A percentile compares a stretch with the other conserved stretches of the same genome.
These are phyloP conservation scores for Dissostichus mawsoni DNA, from an alignment of 2,113 vertebrate species.

Conservation along the genomic window DNA sequence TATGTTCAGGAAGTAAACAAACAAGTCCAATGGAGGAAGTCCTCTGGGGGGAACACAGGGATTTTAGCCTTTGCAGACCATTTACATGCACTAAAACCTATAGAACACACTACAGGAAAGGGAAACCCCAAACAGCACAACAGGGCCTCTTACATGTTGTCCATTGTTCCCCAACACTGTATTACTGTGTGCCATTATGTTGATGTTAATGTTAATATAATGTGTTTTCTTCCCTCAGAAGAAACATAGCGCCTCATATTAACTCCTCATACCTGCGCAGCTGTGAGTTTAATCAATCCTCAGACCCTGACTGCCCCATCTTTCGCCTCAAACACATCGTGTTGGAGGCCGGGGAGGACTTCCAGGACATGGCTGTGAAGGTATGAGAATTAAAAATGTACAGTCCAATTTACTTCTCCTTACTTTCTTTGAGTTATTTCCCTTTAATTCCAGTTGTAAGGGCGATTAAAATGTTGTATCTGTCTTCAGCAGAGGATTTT, in stretches of 20 bases:
- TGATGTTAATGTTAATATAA: not conserved
- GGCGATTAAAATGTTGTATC: not conserved
- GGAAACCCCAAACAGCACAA: too few species aligned
- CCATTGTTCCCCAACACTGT: not conserved
- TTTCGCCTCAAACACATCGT: slow-evolving; percentile 87
- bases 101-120: too few species aligned
- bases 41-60: too few species aligned
- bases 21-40: too few species aligned
- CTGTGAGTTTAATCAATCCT: slow-evolving; percentile 83
- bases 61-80: too few species aligned
- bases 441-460: not conserved
- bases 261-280: slow-evolving; percentile 86
- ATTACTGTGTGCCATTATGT: not conserved
- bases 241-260: slow-evolving; percentile 87
- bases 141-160: too few species aligned
- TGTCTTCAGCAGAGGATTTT: not conserved
- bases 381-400: slow-evolving; percentile 62
- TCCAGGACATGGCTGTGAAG: slow-evolving; percentile 90
- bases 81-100: too few species aligned
- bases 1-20: too few species aligned
- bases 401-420: not conserved
- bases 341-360: slow-evolving; percentile 85
- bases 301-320: slow-evolving; percentile 90
- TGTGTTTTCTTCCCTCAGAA: slow-evolving; percentile 70
- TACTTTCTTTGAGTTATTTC: not conserved